Evolutionary conservation across 2,888 invertebrate genomes (phyloP).

Genomic region (Chaitophorus viminalis): DNA sequence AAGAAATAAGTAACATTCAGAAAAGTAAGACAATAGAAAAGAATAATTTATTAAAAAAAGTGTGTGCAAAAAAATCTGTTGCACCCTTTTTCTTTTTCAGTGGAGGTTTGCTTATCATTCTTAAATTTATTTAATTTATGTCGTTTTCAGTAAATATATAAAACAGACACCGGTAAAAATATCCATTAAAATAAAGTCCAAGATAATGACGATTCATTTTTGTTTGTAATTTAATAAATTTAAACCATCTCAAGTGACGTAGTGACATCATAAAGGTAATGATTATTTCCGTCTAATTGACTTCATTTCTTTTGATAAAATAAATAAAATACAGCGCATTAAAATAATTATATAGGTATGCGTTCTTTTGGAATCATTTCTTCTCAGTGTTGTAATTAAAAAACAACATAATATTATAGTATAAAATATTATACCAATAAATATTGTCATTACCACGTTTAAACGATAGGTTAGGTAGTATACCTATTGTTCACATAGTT

Average conservation of each 20-base stretch:
- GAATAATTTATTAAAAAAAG: conserved; percentile 45
- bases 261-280: conserved; percentile 5
- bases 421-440: background rate
- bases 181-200: background rate
- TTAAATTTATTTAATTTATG: conserved; percentile 40
- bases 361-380: background rate
- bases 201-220: conserved; percentile 39
- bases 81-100: conserved; percentile 11
- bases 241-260: conserved; percentile 17
- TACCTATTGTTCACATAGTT: background rate
- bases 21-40: conserved; percentile 52
- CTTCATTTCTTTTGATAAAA: background rate
- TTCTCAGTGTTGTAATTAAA: background rate
- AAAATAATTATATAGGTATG: background rate
- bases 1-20: conserved; percentile 21
- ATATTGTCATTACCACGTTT: background rate
- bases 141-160: conserved; percentile 24
- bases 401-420: background rate
- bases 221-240: conserved; percentile 47
- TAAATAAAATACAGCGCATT: background rate
- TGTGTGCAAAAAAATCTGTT: conserved; percentile 15
- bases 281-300: conserved; percentile 19
- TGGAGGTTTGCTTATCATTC: conserved; percentile 29
- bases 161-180: conserved; percentile 22
- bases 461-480: too few species aligned